phyloP scores from a whole-genome alignment of 1,140 invertebrate genomes.

The Spodoptera litura region DNA sequence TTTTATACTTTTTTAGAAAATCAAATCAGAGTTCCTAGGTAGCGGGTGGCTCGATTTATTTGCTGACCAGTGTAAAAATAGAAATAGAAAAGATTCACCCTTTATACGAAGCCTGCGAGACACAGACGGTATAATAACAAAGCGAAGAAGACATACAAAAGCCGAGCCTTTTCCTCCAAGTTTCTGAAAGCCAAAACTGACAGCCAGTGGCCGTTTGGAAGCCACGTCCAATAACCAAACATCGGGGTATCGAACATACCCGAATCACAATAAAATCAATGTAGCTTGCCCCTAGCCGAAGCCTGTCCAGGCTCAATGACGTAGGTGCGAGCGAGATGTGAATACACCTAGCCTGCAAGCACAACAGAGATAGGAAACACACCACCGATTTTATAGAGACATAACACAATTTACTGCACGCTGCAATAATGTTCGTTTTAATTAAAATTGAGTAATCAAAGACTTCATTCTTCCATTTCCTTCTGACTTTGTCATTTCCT shows the following conservation, averaged over 20 bases:
- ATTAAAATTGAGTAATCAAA: slow-evolving; percentile 47
- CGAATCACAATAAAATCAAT: slow-evolving; percentile 53
- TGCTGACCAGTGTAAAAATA: too few relatives aligned
- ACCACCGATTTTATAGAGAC: slow-evolving; percentile 38
- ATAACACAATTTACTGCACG: slow-evolving; percentile 35
- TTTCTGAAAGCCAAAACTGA: slow-evolving; percentile 17
- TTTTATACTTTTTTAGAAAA: too few relatives aligned
- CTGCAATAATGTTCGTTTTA: slow-evolving; percentile 44
- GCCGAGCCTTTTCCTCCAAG: slow-evolving; percentile 16
- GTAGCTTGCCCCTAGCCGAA: slow-evolving; percentile 41
- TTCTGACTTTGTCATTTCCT: slow-evolving; percentile 23
- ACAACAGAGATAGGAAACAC: slow-evolving; percentile 26
- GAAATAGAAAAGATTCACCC: slow-evolving; percentile 3
- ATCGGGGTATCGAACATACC: slow-evolving; percentile 16
- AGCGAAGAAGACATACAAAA: slow-evolving; percentile 10
- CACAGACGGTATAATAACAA: slow-evolving; percentile 19
- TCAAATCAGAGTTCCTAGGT: too few relatives aligned
- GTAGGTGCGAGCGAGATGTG: slow-evolving; percentile 36
- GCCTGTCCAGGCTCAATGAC: slow-evolving; percentile 43
- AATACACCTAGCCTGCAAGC: background rate
- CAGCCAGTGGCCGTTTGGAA: slow-evolving; percentile 1
- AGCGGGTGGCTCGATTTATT: too few relatives aligned
- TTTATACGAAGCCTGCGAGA: background rate
- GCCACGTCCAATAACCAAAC: slow-evolving; percentile 23
- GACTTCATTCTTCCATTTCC: slow-evolving; percentile 14